These are phyloP conservation scores for Nannoperca australis DNA, from an alignment of 2,797 vertebrate genomes.

Conservation along the genomic window DNA sequence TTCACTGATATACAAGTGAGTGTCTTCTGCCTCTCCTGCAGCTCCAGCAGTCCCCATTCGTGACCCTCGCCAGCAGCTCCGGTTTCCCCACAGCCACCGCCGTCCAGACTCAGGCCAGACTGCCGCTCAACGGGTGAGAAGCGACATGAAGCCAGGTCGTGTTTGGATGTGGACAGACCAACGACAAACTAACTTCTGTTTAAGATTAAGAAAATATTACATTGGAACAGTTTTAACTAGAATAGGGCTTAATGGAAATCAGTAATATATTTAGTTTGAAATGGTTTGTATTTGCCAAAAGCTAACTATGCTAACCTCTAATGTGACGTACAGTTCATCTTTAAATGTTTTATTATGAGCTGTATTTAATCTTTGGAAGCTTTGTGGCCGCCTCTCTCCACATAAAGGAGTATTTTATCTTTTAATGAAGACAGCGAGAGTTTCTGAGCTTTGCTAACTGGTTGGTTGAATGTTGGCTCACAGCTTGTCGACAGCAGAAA, in stretches of 20 bases:
- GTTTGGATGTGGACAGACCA: neutral
- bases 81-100: conserved; percentile 87
- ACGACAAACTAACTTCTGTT: neutral
- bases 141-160: too few relatives aligned
- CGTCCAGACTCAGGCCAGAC: conserved; percentile 93
- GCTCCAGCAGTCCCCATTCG: conserved; percentile 94
- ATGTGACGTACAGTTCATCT: neutral
- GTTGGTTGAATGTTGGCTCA: neutral
- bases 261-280: too few relatives aligned
- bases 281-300: too few relatives aligned
- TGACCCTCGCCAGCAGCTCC: conserved; percentile 94
- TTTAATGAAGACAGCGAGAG: too few relatives aligned
- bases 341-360: neutral
- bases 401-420: too few relatives aligned
- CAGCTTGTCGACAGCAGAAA: conserved; percentile 87
- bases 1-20: neutral
- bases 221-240: neutral
- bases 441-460: neutral
- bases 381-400: too few relatives aligned
- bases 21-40: conserved; percentile 54
- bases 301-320: neutral
- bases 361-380: too few relatives aligned
- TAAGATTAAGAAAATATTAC: neutral
- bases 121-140: conserved; percentile 95
- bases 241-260: neutral